Base-by-base conservation (phyloP, 2,888 invertebrate genomes). In the Perithous albicinctus region DNA sequence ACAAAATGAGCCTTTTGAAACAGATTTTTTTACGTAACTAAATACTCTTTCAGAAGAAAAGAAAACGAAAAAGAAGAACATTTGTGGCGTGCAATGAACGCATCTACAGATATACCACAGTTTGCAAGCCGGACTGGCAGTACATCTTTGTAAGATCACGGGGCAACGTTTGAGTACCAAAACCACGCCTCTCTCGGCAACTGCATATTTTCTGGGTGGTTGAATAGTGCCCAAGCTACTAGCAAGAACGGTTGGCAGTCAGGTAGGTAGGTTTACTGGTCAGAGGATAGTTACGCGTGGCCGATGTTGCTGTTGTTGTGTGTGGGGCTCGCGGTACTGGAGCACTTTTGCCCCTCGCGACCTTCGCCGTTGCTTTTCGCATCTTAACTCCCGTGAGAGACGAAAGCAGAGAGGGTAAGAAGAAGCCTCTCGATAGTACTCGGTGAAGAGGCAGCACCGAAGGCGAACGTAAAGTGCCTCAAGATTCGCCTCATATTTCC, bases 131-230 rank as follows among this genome's bases (percentile, higher is more conserved):
- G 46, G 35, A 32, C 26, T 46, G 41, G 18, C n/a, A 63, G 63
- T 74, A 38, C 63, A 51, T 59, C 75, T 66, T 35, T 35, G 63
- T 35, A 48, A 56, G 59, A 67, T 59, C 75, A 48, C 10, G 75
- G 23, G 15, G 75, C 75, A 76, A 18, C 56, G 35, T 76, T 76
- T 59, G 75, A 76, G 67, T 59, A 76, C 67, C 59, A 48, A 26
- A 56, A 56, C 75, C 67, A 76, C 75, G 75, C 67, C 67, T 77
- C 18, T 38, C 61, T 51, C 38, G 29, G 69, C 76, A 77, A 77
- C 61, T 69, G 59, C 76, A 69, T 69, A 77, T 77, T 77, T 77
- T 77, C 76, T 61, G 76, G 76, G 69, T 77, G 69, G 76, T 69
- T 61, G 61, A 61, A 77, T 77, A 59, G 59, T 10, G 43, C 46